Base-by-base conservation (phyloP, 2,113 vertebrate species). In the Ovibos moschatus region DNA sequence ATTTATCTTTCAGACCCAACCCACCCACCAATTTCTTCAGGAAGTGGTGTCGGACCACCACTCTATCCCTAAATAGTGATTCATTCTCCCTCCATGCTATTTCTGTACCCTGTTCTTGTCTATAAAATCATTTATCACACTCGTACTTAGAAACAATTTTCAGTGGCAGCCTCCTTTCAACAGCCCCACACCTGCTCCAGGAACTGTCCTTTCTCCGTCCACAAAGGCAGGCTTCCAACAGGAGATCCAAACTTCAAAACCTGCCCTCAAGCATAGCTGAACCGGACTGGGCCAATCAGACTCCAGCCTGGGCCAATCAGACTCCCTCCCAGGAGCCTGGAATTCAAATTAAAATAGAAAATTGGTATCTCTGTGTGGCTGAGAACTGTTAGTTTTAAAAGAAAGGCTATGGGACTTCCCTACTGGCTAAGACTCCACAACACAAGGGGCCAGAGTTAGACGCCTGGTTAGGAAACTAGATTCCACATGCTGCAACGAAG, bases 131-230 rank as follows among this genome's bases (percentile, higher is more conserved):
- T 87, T 94, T 96, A 67, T n/a, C 93, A 97, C 40, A 83, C 6
- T 92, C 84, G 10, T 89, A 97, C 15, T 67, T 93, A 67, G 36
- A 96, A 95, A 88, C 5, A 76, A 81, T 94, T 97, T 97, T 96
- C 50, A 62, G 4, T 84, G 47, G 85, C 71, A 94, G 13, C 17
- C 12, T 64, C 91, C 15, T 91, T 91, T 95, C 43, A 89, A 84
- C 6, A 96, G 51, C 51, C 64, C 82, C 58, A 67, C 3, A 87
- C 25, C 51, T 81, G 50, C 27, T 87, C 82, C 62, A 7, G 33
- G 28, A 95, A 94, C 78, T 55, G n/a, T 78, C 51, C 74, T 53
- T 91, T 93, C 67, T 87, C 84, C 43, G 89, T 58, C 43, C 87
- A 95, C 74, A 92, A 94, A 95, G 50, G 51, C 19, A 92, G n/a